A percentile compares a stretch with the other conserved stretches of the same genome.
Conservation (phyloP, 2,113 vertebrate species). For the human (Homo sapiens) region DNA sequence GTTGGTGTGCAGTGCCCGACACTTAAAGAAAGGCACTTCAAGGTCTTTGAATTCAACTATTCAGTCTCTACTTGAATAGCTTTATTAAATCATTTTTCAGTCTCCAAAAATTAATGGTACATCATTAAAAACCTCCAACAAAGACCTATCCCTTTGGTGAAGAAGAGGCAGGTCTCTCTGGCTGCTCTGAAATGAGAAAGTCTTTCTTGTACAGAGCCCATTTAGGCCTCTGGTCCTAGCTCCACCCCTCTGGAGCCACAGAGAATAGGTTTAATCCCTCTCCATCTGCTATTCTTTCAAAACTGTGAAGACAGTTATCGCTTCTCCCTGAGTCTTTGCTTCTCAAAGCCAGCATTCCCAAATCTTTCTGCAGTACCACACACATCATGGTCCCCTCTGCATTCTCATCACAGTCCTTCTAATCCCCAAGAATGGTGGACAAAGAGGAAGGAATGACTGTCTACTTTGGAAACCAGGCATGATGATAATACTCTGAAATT, state of each 20-base stretch:
- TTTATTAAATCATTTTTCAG: background rate
- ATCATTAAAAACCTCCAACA: background rate
- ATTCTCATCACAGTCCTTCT: background rate
- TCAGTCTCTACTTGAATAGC: background rate
- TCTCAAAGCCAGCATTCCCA: background rate
- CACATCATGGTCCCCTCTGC: background rate
- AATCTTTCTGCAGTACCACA: background rate
- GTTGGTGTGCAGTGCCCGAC: background rate
- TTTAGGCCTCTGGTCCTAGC: background rate
- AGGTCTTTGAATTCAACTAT: background rate
- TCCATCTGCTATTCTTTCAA: background rate
- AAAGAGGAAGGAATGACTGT: background rate
- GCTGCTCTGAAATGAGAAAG: background rate
- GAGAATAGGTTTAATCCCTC: background rate
- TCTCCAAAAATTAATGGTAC: background rate
- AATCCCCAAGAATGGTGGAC: background rate
- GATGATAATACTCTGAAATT: background rate
- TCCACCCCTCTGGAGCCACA: background rate
- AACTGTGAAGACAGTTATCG: background rate
- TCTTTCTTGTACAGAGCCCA: background rate
- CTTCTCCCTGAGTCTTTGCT: background rate
- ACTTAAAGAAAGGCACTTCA: background rate
- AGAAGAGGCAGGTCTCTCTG: background rate
- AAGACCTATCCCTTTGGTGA: background rate
- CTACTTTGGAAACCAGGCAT: background rate